phyloP scores from a whole-genome alignment of 2,888 invertebrate genomes.

The Mongoloraphidia duomilia region DNA sequence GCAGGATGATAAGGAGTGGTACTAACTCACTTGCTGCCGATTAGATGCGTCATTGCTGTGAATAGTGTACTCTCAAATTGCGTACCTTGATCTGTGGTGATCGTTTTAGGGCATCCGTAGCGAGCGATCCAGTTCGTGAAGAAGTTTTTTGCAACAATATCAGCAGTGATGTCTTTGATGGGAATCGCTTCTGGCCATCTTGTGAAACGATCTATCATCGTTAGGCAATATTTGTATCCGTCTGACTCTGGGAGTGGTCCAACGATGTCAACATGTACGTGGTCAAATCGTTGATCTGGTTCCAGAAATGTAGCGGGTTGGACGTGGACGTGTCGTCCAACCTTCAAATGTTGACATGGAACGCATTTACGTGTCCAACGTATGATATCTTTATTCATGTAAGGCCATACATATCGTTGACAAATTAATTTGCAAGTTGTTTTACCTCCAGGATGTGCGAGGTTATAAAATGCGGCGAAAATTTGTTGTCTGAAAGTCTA shows the following conservation, averaged over 20 bases:
- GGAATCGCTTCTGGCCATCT: constrained; percentile 18
- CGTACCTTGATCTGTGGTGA: constrained; percentile 12
- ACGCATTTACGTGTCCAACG: constrained; percentile 20
- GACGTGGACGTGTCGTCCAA: constrained; percentile 17
- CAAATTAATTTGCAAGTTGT: constrained; percentile 14
- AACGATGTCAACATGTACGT: constrained; percentile 23
- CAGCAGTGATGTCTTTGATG: constrained; percentile 15
- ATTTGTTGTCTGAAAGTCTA: constrained; percentile 9
- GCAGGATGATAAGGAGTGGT: constrained; percentile 16
- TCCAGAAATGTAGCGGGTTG: constrained; percentile 13
- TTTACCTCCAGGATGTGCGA: constrained; percentile 14
- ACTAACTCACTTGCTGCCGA: constrained; percentile 9
- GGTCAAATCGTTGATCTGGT: constrained; percentile 20
- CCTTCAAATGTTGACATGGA: constrained; percentile 21
- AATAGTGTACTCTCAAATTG: constrained; percentile 9
- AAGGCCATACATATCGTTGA: constrained; percentile 18
- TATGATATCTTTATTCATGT: constrained; percentile 17
- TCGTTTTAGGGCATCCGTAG: constrained; percentile 8
- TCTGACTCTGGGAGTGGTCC: constrained; percentile 19
- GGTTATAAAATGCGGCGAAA: constrained; percentile 10
- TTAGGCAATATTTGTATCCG: constrained; percentile 22
- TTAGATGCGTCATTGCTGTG: constrained; percentile 6
- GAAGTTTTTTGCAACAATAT: constrained; percentile 9
- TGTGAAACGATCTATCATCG: constrained; percentile 19
- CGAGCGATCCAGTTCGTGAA: constrained; percentile 7